phyloP scores from a whole-genome alignment of 2,113 vertebrate genomes.

The Syrmaticus mikado region DNA sequence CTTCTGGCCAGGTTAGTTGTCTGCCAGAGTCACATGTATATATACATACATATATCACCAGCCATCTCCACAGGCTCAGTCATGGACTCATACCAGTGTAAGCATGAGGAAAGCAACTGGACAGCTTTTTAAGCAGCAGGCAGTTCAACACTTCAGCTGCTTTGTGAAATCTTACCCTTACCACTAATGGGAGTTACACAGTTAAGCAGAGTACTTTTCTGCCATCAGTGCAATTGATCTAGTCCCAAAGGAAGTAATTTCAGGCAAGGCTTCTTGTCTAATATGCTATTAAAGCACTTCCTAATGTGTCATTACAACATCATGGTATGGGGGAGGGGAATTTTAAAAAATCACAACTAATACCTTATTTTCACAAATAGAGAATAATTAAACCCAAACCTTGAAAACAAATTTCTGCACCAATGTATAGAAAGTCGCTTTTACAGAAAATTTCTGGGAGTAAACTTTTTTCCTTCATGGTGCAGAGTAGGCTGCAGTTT shows the following conservation, averaged over 20 bases:
- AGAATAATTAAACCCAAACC: background rate
- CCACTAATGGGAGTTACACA: background rate
- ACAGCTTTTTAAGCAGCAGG: background rate
- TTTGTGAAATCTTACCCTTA: background rate
- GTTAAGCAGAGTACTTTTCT: background rate
- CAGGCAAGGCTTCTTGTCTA: conserved; percentile 50
- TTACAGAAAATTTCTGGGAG: background rate
- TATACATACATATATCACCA: background rate
- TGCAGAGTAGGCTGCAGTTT: background rate
- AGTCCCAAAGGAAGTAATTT: conserved; percentile 48
- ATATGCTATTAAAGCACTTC: conserved; percentile 43
- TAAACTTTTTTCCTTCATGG: background rate
- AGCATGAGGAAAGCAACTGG: background rate
- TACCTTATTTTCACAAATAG: conserved; percentile 9
- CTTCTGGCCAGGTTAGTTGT: background rate
- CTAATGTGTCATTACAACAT: conserved; percentile 41
- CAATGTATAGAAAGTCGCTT: background rate
- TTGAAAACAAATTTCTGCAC: background rate
- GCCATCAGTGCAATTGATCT: conserved; percentile 34
- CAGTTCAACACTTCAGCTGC: background rate
- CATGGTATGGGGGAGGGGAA: background rate
- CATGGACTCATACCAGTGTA: background rate
- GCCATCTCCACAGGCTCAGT: background rate
- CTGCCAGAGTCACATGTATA: background rate
- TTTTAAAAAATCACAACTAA: background rate